phyloP scores from a whole-genome alignment of 2,113 vertebrate genomes.

The Albula glossodonta region DNA sequence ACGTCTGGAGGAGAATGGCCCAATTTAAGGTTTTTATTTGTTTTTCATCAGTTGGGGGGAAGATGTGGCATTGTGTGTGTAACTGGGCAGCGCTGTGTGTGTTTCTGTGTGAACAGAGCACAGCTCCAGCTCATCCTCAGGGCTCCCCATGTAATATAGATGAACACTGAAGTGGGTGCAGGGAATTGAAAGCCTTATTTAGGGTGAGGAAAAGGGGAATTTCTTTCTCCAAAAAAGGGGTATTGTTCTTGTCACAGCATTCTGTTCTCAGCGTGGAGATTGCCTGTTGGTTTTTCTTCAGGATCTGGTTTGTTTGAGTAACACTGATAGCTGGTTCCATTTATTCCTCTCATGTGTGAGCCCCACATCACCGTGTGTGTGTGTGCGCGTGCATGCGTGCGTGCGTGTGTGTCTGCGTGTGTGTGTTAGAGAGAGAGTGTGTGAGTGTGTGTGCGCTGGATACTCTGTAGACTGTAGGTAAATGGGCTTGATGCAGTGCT shows the following conservation, averaged over 20 bases:
- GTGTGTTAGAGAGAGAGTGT: too few species aligned
- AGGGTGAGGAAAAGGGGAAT: not conserved
- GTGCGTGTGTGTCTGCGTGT: too few species aligned
- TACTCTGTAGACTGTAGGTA: too few species aligned
- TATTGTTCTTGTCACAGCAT: not conserved
- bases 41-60: not conserved
- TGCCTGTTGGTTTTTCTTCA: not conserved
- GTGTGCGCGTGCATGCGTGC: too few species aligned
- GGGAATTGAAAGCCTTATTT: not conserved
- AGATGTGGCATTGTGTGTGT: too few species aligned
- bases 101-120: not conserved
- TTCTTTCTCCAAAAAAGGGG: not conserved
- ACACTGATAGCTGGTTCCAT: too few species aligned
- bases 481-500: too few species aligned
- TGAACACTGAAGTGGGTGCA: slow-evolving; percentile 12
- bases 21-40: not conserved
- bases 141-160: not conserved
- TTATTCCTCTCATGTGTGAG: too few species aligned
- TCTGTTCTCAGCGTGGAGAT: not conserved
- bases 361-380: too few species aligned
- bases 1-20: not conserved
- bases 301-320: not conserved
- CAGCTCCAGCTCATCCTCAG: too few species aligned
- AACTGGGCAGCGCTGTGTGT: not conserved
- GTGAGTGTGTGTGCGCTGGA: too few species aligned